These are phyloP conservation scores for Brachyhypopomus gauderio DNA, from an alignment of 2,113 vertebrate genomes.

Conservation along the genomic window DNA sequence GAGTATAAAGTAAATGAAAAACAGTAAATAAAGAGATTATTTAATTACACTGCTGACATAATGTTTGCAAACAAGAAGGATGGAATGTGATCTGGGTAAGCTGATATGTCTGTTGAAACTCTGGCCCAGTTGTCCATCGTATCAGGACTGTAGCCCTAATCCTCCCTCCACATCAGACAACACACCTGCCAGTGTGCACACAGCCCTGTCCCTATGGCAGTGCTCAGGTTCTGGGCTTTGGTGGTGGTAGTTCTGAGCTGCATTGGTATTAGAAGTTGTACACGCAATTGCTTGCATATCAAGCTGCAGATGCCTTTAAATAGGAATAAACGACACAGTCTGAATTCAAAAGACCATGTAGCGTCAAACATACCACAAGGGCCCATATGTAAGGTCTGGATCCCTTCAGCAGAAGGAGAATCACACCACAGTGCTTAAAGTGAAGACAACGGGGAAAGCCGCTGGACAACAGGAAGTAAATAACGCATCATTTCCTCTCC, in stretches of 20 bases:
- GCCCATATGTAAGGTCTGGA: background rate
- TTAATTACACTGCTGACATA: constrained; percentile 66
- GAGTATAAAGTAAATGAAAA: background rate
- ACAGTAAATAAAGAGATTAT: constrained; percentile 47
- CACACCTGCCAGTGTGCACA: too few relatives aligned
- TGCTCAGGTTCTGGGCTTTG: too few relatives aligned
- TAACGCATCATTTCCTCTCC: constrained; percentile 8
- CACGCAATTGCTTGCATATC: background rate
- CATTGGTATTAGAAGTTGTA: background rate
- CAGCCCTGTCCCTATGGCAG: too few relatives aligned
- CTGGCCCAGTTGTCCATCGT: too few relatives aligned
- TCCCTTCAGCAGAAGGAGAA: constrained; percentile 20
- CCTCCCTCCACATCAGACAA: too few relatives aligned
- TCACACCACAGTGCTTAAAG: background rate
- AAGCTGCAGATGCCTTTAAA: background rate
- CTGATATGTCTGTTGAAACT: constrained; percentile 53
- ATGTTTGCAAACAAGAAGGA: constrained; percentile 68
- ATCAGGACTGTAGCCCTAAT: too few relatives aligned
- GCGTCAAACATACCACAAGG: background rate
- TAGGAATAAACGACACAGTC: background rate
- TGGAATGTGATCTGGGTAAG: constrained; percentile 52
- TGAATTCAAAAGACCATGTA: background rate
- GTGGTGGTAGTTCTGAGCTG: background rate
- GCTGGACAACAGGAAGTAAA: constrained; percentile 41
- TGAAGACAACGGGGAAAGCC: constrained; percentile 58